phyloP scores from a whole-genome alignment of 2,888 invertebrate species.

The Tricholauxania praeusta region DNA sequence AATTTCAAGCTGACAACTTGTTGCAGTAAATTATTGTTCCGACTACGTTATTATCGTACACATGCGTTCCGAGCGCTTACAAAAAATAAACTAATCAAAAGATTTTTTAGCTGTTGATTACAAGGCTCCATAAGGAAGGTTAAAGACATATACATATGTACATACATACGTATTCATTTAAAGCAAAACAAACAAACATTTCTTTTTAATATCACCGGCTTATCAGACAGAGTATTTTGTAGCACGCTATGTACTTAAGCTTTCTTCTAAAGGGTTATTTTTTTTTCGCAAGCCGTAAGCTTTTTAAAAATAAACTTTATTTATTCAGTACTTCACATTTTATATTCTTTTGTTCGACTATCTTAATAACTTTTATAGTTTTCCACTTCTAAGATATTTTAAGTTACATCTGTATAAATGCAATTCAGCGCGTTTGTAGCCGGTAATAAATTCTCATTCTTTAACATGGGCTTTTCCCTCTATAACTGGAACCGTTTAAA shows the following conservation, averaged over 20 bases:
- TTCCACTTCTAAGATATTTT: no score
- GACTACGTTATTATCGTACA: not conserved
- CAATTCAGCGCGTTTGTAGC: no score
- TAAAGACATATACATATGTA: not conserved
- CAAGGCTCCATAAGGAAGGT: not conserved
- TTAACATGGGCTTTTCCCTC: no score
- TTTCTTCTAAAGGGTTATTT: no score
- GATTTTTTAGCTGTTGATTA: not conserved
- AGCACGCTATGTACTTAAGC: constrained; percentile 6
- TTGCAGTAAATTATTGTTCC: not conserved
- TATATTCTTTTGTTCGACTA: no score
- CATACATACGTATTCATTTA: not conserved
- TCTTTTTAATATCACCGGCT: not conserved
- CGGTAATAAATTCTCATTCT: no score
- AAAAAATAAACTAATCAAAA: not conserved
- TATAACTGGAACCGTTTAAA: no score
- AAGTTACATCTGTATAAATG: no score
- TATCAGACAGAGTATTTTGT: not conserved
- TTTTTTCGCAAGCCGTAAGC: no score
- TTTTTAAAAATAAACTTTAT: no score
- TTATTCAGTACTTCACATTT: no score
- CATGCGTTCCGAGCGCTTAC: not conserved
- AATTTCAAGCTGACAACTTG: not conserved
- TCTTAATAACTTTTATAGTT: no score
- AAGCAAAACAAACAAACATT: not conserved